Evolutionary conservation across 2,797 vertebrate species (phyloP), one percentile per base, ranked within the genome.

Genomic region (Chanos chanos): DNA sequence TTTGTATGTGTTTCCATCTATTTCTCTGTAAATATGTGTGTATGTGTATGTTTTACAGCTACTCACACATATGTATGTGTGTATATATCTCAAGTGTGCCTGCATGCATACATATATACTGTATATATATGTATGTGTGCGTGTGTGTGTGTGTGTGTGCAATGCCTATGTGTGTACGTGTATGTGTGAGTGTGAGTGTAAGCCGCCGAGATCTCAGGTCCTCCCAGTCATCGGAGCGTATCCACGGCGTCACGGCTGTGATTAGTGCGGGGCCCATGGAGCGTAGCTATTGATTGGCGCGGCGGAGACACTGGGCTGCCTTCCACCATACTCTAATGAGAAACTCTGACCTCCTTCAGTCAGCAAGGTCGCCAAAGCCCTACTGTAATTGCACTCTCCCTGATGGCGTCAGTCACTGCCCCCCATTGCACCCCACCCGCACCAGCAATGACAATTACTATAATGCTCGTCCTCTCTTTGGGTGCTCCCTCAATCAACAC

Each of bases 371-470:
- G 86, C 85, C 85, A 79, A 77, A 85, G n/a, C 84, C 85, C 85
- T 86, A 89, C 89, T 87, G 87, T 89, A 91, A 91, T 90, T 89
- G 89, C 89, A 85, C 88, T 91, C 86, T 83, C 85, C 86, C 83
- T 91, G 91, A 91, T 91, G 84, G 85, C 86, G 84, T 86, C 87
- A 84, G 87, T 89, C 88, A 89, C 86, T n/a, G n/a, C n/a, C n/a
- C n/a, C n/a, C n/a, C n/a, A n/a, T n/a, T n/a, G 79, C 85, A 87
- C 84, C 81, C 85, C 83, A 85, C 82, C 79, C 78, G 85, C 82
- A 86, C 76, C 73, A 74, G 83, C 89, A 89, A 90, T 89, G 86
- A 89, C 88, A 89, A 90, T 90, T 90, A 89, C 86, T 82, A 86
- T 89, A 86, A 90, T 89, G 89, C 87, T 85, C 76, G 78, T 41